Evolutionary conservation across 2,113 vertebrate species (phyloP), one percentile per base, ranked within the genome.

Genomic region (Chionodraco myersi): DNA sequence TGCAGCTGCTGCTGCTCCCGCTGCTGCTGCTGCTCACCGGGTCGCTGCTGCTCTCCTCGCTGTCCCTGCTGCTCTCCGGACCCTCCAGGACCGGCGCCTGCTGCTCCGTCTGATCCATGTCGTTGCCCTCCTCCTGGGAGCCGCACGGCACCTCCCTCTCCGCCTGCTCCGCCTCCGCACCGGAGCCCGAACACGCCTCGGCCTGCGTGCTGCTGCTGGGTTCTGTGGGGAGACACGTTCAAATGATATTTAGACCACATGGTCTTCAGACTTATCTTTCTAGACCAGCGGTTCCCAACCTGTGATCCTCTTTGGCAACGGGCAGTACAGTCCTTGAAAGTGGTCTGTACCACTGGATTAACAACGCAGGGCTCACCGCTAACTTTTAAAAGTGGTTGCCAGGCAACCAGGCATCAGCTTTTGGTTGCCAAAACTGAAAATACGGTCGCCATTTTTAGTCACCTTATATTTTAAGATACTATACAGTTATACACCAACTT

Each of bases 91-190:
- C 91, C 36, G 93, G 94, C 2, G 96, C 87, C 91, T 94, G 92
- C 91, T 96, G 93, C 14, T 96, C 96, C 0, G 96, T 96, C 91
- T 97, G 96, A 92, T 99, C 97, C 97, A 97, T 97, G 53, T 96
- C 95, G 66, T 63, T 95, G 90, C 5, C 95, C 86, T 98, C 97
- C 90, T 98, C 97, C 65, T 95, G 95, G 2, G 95, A 96, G 86
- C 94, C 94, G 61, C 95, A 94, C 5, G 96, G 95, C 77, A 95
- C 93, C 86, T 96, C 96, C 85, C 92, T 61, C 83, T 95, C 95
- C 49, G 91, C 95, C 88, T 91, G 96, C 69, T 95, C 91, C 0
- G 48, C 68, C 49, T 84, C 85, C 41, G 71, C 64, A 54, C 49
- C 79, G 45, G 95, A 93, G 85, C 95, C 96, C 13, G 92, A 59